A percentile compares a stretch with the other conserved stretches of the same genome.
Evolutionary conservation across 1,140 invertebrate genomes (phyloP).

Genomic region (Ridgeia piscesae): DNA sequence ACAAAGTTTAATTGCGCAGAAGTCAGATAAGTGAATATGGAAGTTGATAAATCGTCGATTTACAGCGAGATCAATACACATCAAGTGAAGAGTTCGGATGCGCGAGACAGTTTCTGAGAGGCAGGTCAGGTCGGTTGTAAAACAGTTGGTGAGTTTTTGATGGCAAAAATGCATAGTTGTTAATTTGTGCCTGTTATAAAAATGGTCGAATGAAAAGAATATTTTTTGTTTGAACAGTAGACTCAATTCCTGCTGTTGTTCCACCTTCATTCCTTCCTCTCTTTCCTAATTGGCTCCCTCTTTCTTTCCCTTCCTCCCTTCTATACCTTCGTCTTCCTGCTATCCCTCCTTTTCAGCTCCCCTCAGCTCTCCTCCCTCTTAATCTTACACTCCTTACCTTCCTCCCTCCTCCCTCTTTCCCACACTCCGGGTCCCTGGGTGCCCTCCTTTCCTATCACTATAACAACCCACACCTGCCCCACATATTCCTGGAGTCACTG

Average conservation of each 20-base stretch:
- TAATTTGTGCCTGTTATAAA: too few relatives aligned
- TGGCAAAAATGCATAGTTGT: too few relatives aligned
- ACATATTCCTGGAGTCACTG: background rate
- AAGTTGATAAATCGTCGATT: background rate
- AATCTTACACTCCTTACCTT: background rate
- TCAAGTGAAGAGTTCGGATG: background rate
- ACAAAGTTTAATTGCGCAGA: slow-evolving; percentile 1
- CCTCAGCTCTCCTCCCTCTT: background rate
- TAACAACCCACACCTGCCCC: background rate
- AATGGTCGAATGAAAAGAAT: background rate
- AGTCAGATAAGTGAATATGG: slow-evolving; percentile 5
- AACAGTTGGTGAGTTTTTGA: too few relatives aligned
- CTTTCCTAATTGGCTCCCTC: background rate
- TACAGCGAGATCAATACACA: background rate
- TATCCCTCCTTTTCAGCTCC: background rate
- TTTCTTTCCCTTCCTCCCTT: background rate
- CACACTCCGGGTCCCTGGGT: background rate
- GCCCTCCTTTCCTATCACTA: background rate
- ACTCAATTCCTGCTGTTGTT: too few relatives aligned
- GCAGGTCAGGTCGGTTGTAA: too few relatives aligned
- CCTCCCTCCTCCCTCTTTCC: background rate
- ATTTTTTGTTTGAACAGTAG: too few relatives aligned
- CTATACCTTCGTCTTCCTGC: background rate
- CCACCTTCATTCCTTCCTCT: background rate
- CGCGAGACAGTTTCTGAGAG: background rate